phyloP scores from a whole-genome alignment of 2,113 vertebrate genomes.

The Aegotheles bennettii region DNA sequence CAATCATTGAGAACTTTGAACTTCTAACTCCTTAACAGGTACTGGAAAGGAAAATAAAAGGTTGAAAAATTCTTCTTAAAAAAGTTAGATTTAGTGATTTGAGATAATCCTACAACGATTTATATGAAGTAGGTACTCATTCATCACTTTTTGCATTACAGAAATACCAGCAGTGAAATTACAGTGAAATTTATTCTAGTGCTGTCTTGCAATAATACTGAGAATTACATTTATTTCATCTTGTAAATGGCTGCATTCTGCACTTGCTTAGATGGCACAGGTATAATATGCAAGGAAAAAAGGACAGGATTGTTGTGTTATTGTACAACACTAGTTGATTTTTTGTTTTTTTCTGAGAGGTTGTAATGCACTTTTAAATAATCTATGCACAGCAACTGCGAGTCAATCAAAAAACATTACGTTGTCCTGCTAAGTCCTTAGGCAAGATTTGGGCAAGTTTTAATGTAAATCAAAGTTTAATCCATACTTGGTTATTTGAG shows the following conservation, averaged over 20 bases:
- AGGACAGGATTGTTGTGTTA: background rate
- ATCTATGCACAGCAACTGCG: conserved; percentile 25
- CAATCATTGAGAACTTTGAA: background rate
- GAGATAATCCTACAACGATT: background rate
- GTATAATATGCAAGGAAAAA: background rate
- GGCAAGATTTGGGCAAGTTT: conserved; percentile 48
- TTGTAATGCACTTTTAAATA: conserved; percentile 43
- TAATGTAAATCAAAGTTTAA: conserved; percentile 69
- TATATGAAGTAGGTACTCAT: background rate
- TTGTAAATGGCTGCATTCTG: conserved; percentile 2
- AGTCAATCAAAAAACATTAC: conserved; percentile 36
- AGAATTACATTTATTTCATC: conserved; percentile 15
- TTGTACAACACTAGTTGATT: background rate
- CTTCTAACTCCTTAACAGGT: background rate
- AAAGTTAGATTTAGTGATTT: background rate
- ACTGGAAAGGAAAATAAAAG: background rate
- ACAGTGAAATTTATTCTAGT: conserved; percentile 15
- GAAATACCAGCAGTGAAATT: conserved; percentile 13
- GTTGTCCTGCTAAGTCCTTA: conserved; percentile 28
- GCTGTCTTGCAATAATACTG: background rate
- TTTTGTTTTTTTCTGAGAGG: background rate
- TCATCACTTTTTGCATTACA: background rate
- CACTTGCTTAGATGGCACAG: background rate
- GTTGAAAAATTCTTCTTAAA: background rate
- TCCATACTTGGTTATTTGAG: conserved; percentile 66